Evolutionary conservation across 2,888 invertebrate genomes (phyloP).

Genomic region (Lasioglossum oenotherae): DNA sequence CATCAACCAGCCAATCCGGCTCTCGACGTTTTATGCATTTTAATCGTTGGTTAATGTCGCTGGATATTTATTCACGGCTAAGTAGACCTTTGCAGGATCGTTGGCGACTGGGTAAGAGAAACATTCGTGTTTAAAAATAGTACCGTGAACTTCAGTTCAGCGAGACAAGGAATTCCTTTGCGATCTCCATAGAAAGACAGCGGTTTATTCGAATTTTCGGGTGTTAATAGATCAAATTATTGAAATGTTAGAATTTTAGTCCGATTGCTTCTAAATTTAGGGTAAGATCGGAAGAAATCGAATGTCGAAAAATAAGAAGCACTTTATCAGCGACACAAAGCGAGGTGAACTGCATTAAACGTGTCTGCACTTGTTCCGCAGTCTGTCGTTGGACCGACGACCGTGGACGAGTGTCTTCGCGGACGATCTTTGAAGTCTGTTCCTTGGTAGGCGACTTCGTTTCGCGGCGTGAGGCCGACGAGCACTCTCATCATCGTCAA

Average conservation of each 20-base stretch:
- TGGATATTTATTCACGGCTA: conserved; percentile 14
- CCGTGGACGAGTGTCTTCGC: conserved; percentile 8
- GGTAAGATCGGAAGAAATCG: background rate
- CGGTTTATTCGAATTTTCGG: background rate
- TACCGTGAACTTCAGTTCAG: background rate
- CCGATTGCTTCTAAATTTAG: background rate
- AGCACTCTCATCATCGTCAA: conserved; percentile 30
- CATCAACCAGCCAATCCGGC: background rate
- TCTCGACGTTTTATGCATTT: conserved; percentile 27
- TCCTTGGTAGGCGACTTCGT: conserved; percentile 19
- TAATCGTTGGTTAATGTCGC: conserved; percentile 27
- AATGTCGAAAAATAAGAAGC: background rate
- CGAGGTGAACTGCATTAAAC: background rate
- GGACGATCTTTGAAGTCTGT: conserved; percentile 44
- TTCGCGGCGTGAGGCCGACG: conserved; percentile 28
- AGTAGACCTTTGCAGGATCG: conserved; percentile 2
- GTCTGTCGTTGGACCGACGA: conserved; percentile 35
- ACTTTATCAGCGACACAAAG: background rate
- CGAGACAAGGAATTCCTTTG: background rate
- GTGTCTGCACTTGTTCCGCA: conserved; percentile 12
- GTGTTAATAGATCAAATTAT: background rate
- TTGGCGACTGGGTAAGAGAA: conserved; percentile 6
- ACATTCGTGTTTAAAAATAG: background rate
- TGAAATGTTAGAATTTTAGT: no score
- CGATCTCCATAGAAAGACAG: background rate